These are phyloP conservation scores for Xestia xanthographa DNA, from an alignment of 2,888 invertebrate genomes.

Conservation along the genomic window DNA sequence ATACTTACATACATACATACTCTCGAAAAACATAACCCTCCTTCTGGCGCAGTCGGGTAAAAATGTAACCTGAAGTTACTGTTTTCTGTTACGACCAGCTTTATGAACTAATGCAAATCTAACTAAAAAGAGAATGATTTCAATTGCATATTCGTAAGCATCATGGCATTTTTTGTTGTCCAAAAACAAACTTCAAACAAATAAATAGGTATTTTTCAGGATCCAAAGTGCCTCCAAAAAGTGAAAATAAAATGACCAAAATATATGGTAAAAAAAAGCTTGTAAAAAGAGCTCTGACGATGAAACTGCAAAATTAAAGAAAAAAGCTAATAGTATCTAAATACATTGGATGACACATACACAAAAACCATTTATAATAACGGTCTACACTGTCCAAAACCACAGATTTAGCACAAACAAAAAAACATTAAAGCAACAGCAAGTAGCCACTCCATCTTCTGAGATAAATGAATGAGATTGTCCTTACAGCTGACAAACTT, in stretches of 20 bases:
- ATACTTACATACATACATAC: too few relatives aligned
- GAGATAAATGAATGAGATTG: slow-evolving; percentile 73
- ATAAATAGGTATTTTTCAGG: too few relatives aligned
- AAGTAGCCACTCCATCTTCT: slow-evolving; percentile 66
- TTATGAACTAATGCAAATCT: background rate
- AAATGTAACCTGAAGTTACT: background rate
- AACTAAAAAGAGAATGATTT: too few relatives aligned
- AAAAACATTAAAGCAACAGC: slow-evolving; percentile 41
- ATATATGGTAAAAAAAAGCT: too few relatives aligned
- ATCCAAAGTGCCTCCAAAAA: too few relatives aligned
- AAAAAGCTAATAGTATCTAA: too few relatives aligned
- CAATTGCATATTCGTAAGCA: too few relatives aligned
- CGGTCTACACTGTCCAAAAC: slow-evolving; percentile 36
- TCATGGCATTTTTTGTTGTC: too few relatives aligned
- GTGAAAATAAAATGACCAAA: too few relatives aligned
- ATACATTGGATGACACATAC: slow-evolving; percentile 31
- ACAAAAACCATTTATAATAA: slow-evolving; percentile 39
- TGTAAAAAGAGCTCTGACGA: background rate
- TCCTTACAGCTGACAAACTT: slow-evolving; percentile 66
- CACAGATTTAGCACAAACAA: slow-evolving; percentile 45
- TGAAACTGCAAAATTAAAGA: background rate
- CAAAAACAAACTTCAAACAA: too few relatives aligned
- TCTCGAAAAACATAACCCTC: too few relatives aligned
- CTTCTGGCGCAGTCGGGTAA: too few relatives aligned
- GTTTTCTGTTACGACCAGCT: background rate